Evolutionary conservation across 2,797 vertebrate genomes (phyloP), one percentile per base, ranked within the genome.

Genomic region (Syngnathus acus): DNA sequence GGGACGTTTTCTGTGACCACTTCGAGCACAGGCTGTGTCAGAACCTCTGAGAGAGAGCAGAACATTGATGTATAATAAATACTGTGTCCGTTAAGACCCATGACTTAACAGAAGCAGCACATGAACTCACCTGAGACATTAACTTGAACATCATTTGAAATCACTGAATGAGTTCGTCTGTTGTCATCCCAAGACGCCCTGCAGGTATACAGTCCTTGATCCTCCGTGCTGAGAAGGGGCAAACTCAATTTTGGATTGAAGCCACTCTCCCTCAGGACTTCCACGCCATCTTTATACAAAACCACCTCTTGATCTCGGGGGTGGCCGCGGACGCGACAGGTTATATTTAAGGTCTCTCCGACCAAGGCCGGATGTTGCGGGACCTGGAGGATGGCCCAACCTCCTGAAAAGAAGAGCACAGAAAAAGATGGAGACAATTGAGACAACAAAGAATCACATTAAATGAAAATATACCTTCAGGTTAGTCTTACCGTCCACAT

Each of bases 131-230:
- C 86, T 66, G 61, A 13, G 51, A 89, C 64, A 19, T 72, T 21
- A 17, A 87, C 73, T 14, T 16, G 17, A 67, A 37, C 10, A 0
- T 16, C 42, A 54, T 11, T 16, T 58, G 90, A 92, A 59, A 14
- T 62, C 0, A 9, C 79, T 13, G 88, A 87, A 63, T 0, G 40
- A 19, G 87, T 87, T 0, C 0, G 63, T 17, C 47, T 0, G 0
- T 1, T 0, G 11, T 1, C 0, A 5, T 84, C 62, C 89, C 89
- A 92, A 11, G 86, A 86, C 0, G 82, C 88, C 26, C 83, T 83
- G 60, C 90, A 92, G 17, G 81, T 83, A 71, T 92, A 91, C 13
- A 42, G 43, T 2, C 89, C 91, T 8, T 13, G 5, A 51, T 91
- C 77, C 10, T 65, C 9, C 1, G 80, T 45, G 4, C n/a, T 78